Evolutionary conservation across 2,113 vertebrate species (phyloP).

Genomic region (Rana temporaria): DNA sequence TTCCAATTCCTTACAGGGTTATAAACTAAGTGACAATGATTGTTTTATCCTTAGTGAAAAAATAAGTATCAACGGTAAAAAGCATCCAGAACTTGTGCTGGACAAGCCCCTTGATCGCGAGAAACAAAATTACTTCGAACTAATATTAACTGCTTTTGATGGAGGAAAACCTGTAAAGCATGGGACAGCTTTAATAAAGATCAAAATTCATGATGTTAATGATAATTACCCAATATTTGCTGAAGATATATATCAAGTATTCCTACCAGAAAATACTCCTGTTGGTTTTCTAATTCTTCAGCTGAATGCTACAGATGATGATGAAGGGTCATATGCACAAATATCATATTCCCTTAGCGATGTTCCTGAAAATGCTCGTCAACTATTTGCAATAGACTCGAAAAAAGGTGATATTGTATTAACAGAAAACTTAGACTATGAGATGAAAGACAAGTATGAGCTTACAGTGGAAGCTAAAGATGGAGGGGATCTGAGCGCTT

Average conservation of each 20-base stretch:
- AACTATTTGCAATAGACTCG: conserved; percentile 59
- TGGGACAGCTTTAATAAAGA: conserved; percentile 56
- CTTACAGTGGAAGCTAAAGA: conserved; percentile 38
- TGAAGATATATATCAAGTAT: conserved; percentile 60
- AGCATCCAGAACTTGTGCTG: conserved; percentile 71
- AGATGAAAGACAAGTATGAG: conserved; percentile 17
- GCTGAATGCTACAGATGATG: conserved; percentile 64
- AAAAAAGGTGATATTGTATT: conserved; percentile 56
- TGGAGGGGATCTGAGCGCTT: background rate
- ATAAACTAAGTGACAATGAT: conserved; percentile 55
- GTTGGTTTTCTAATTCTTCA: conserved; percentile 59
- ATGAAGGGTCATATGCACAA: conserved; percentile 68
- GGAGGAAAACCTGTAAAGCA: conserved; percentile 53
- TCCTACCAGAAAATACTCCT: conserved; percentile 61
- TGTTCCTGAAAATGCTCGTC: conserved; percentile 60
- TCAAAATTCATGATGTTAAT: conserved; percentile 64
- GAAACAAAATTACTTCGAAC: background rate
- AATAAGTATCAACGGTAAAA: conserved; percentile 64
- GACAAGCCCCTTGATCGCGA: conserved; percentile 59
- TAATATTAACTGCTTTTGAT: conserved; percentile 47
- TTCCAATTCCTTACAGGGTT: conserved; percentile 56
- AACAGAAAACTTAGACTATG: conserved; percentile 50
- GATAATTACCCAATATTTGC: conserved; percentile 67
- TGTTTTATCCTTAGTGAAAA: conserved; percentile 61
- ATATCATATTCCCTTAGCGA: conserved; percentile 68